Evolutionary conservation across 1,140 invertebrate genomes (phyloP).

Genomic region (Leguminivora glycinivorella): DNA sequence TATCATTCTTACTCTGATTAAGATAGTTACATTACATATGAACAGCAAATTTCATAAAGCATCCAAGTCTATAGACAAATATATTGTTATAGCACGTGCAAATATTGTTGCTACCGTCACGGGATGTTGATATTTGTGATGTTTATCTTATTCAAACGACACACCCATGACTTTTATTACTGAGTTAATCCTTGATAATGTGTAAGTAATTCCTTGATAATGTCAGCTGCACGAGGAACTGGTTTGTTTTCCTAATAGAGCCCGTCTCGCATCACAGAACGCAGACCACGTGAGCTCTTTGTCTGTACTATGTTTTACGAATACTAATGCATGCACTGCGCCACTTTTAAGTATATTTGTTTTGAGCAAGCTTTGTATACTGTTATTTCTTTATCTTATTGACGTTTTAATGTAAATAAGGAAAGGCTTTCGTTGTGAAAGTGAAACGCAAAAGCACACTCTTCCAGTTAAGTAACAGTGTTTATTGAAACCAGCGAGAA

Average conservation of each 20-base stretch:
- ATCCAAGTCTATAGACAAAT: no score
- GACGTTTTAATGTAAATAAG: not conserved
- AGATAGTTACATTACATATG: no score
- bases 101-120: not conserved
- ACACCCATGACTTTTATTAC: not conserved
- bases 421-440: not conserved
- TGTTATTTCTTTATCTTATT: not conserved
- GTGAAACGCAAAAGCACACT: not conserved
- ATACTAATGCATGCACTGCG: not conserved
- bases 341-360: not conserved
- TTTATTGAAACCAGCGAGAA: no score
- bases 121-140: not conserved
- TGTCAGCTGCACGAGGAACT: not conserved
- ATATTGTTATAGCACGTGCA: not conserved
- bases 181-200: not conserved
- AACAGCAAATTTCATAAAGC: no score
- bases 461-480: not conserved
- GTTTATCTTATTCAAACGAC: not conserved
- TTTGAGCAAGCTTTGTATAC: not conserved
- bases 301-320: constrained; percentile 6
- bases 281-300: constrained; percentile 28
- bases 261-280: not conserved
- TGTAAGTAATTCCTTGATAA: not conserved
- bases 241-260: constrained; percentile 16
- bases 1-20: no score